Percentiles rank a stretch among this genome's conserved stretches.
These are phyloP conservation scores for Nasonia giraulti DNA, from an alignment of 1,140 invertebrate genomes.

Conservation along the genomic window DNA sequence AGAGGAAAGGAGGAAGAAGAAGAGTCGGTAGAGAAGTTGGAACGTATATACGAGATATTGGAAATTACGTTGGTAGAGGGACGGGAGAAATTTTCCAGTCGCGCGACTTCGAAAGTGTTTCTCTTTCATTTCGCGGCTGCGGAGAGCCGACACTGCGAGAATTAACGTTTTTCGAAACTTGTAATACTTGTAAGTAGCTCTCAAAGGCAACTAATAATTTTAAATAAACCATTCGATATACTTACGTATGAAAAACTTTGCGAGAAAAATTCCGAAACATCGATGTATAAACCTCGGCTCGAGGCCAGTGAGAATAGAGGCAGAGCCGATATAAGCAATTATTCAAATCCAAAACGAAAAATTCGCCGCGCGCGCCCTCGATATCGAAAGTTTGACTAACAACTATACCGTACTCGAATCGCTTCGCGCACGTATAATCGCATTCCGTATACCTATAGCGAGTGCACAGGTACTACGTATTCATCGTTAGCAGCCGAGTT, in stretches of 20 bases:
- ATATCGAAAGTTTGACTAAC: not conserved
- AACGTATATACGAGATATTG: constrained; percentile 5
- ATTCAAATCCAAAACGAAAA: not conserved
- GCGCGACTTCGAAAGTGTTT: not conserved
- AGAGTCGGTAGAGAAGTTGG: not conserved
- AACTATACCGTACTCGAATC: not conserved
- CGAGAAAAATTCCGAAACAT: too few species aligned
- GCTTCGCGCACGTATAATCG: not conserved
- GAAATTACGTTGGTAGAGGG: not conserved
- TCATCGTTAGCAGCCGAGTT: constrained; percentile 9
- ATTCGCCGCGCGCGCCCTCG: not conserved
- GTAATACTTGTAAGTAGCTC: too few species aligned
- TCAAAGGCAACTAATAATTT: too few species aligned
- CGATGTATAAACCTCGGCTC: too few species aligned
- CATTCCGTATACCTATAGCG: not conserved
- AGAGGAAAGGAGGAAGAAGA: not conserved
- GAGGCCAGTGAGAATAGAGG: too few species aligned
- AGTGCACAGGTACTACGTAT: not conserved
- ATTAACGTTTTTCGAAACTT: constrained; percentile 30
- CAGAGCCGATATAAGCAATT: too few species aligned
- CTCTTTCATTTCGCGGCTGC: not conserved
- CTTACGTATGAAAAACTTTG: too few species aligned
- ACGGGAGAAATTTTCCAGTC: not conserved
- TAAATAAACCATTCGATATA: too few species aligned
- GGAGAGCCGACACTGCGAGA: not conserved